Evolutionary conservation across 2,113 vertebrate genomes (phyloP), one percentile per base, ranked within the genome.

Genomic region (Noturus placidus): DNA sequence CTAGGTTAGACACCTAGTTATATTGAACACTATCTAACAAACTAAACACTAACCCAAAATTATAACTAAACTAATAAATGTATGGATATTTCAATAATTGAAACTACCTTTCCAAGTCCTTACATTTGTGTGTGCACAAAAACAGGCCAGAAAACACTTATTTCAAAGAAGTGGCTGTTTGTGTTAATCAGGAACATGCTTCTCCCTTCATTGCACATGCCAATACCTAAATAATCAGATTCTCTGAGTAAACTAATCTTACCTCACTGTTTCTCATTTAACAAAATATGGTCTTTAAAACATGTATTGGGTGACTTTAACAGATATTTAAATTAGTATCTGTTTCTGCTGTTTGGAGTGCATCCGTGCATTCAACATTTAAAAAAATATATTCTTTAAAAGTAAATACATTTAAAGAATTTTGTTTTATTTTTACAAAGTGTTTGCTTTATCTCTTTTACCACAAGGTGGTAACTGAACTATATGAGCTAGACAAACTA

Each of bases 401-500:
- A 9, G 35, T 74, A 20, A 35, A 69, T 33, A n/a, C 3, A 30
- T 67, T n/a, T 13, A 5, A 70, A 70, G 22, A 19, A 8, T 35
- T 70, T 38, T 9, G 25, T 1, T 20, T 74, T 74, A 10, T 17
- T 17, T 69, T 69, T 69, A 33, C 14, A 33, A 33, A 70, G 67
- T 65, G 63, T 69, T 17, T 76, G 22, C 56, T 38, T 57, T 27
- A 70, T 72, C 10, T 72, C 15, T 81, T 65, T 72, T 70, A 30
- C 80, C 65, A 83, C 50, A 35, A 74, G 54, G 65, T 83, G 65
- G 79, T 17, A 84, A 20, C 19, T 79, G 56, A 88, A 85, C 10
- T 77, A 56, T 72, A 52, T 59, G 30, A 33, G 17, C 54, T 25
- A 80, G n/a, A 52, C 27, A 54, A 57, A 4, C 20, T 8, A 38